phyloP scores from a whole-genome alignment of 2,113 vertebrate species.

The Buteo buteo region DNA sequence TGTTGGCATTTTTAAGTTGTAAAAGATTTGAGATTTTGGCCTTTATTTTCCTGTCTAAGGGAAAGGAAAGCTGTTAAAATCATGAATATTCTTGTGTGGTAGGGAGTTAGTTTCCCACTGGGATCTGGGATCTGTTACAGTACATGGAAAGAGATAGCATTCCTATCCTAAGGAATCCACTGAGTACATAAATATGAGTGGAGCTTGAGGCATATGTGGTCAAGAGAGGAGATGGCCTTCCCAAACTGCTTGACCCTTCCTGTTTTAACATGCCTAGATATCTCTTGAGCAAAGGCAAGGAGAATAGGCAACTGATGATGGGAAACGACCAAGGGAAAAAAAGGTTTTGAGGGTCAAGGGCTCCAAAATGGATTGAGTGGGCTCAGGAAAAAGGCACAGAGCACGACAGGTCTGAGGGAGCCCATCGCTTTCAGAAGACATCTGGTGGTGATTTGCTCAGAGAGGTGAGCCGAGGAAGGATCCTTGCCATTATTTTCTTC shows the following conservation, averaged over 20 bases:
- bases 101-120: not conserved
- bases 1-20: not conserved
- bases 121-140: not conserved
- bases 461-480: rapidly evolving
- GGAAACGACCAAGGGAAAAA: not conserved
- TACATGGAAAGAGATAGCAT: not conserved
- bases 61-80: not conserved
- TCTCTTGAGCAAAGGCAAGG: not conserved
- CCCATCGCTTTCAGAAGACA: not conserved
- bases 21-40: not conserved
- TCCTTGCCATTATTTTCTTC: not conserved
- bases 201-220: not conserved
- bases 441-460: not conserved
- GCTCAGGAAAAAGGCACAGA: not conserved
- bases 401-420: not conserved
- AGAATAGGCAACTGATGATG: not conserved
- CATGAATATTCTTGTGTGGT: not conserved
- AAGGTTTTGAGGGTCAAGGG: not conserved
- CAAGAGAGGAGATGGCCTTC: not conserved
- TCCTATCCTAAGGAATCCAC: not conserved
- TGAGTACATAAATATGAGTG: not conserved
- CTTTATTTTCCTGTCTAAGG: not conserved
- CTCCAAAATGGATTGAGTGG: not conserved
- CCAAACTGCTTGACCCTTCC: not conserved
- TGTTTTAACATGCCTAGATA: not conserved